Evolutionary conservation across 2,113 vertebrate species (phyloP).

Genomic region (Tenrec ecaudatus): DNA sequence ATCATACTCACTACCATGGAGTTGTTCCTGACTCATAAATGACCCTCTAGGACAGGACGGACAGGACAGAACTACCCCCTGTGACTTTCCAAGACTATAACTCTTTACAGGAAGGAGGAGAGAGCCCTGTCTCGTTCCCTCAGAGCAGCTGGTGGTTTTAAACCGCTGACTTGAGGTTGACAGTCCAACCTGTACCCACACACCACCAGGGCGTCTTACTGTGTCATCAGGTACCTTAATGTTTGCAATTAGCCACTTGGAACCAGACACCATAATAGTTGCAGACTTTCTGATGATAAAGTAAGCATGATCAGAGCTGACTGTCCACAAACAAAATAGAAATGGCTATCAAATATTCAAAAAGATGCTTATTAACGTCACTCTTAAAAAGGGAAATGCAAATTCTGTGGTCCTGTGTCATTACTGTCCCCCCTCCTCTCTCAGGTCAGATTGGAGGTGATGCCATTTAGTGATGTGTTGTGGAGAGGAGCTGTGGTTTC

Average conservation of each 20-base stretch:
- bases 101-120: neutral
- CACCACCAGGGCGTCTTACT: no score
- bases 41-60: neutral
- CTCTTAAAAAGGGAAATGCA: conserved; percentile 22
- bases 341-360: conserved; percentile 26
- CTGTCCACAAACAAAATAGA: conserved; percentile 28
- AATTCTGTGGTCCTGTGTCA: neutral
- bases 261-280: neutral
- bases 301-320: neutral
- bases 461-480: neutral
- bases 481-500: no score
- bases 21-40: neutral
- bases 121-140: neutral
- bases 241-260: neutral
- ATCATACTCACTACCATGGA: neutral
- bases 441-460: neutral
- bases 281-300: neutral
- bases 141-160: neutral
- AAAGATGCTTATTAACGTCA: conserved; percentile 32
- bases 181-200: neutral
- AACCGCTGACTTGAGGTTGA: neutral
- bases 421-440: neutral
- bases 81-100: neutral
- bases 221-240: no score
- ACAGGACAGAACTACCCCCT: neutral